phyloP scores from a whole-genome alignment of 2,797 vertebrate genomes.

The Arvicola amphibius region DNA sequence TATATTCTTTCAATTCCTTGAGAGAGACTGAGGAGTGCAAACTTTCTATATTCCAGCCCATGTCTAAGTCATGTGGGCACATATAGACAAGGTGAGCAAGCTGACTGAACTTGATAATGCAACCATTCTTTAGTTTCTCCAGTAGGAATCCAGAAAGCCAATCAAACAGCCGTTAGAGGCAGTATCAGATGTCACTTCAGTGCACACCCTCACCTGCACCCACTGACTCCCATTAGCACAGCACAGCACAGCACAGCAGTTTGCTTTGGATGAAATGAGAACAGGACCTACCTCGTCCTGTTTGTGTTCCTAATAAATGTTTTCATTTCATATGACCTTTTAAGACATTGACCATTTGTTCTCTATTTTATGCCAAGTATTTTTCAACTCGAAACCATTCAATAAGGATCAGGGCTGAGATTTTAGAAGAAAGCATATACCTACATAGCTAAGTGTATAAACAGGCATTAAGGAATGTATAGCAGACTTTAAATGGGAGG shows the following conservation, averaged over 20 bases:
- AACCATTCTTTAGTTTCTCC: slow-evolving; percentile 45
- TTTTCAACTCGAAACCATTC: slow-evolving; percentile 44
- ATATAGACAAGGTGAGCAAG: background rate
- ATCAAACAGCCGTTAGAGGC: background rate
- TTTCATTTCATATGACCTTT: slow-evolving; percentile 51
- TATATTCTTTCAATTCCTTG: slow-evolving; percentile 17
- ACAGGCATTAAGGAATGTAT: background rate
- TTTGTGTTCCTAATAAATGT: slow-evolving; percentile 28
- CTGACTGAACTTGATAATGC: background rate
- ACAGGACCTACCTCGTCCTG: background rate
- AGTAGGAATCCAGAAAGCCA: slow-evolving; percentile 49
- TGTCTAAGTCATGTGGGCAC: background rate
- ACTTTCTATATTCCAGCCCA: slow-evolving; percentile 21
- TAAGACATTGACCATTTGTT: slow-evolving; percentile 42
- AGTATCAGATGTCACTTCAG: background rate
- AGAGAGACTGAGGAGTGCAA: background rate
- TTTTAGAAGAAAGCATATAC: background rate
- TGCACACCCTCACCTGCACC: background rate
- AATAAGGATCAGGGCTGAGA: background rate
- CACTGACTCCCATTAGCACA: background rate
- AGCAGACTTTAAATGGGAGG: background rate
- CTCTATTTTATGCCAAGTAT: slow-evolving; percentile 51
- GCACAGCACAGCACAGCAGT: background rate
- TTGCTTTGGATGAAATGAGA: background rate
- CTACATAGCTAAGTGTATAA: background rate